Evolutionary conservation across 2,113 vertebrate genomes (phyloP), one percentile per base, ranked within the genome.

Genomic region (mouse (Mus musculus)): DNA sequence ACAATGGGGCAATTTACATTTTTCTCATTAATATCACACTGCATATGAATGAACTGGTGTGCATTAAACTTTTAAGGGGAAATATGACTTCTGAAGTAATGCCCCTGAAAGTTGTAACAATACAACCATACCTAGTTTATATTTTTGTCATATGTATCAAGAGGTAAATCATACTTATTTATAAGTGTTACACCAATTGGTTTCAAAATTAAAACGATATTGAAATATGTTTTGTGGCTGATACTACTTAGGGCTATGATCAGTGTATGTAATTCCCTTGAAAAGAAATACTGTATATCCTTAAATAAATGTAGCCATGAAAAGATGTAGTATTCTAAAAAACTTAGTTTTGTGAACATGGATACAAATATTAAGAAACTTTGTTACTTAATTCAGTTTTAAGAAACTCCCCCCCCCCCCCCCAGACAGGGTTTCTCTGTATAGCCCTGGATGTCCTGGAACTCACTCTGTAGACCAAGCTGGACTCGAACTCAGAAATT

Each of bases 321-420:
- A 93, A 81, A 82, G 42, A 63, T 2, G 52, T 39, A 86, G 65
- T 52, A 42, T 87, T 92, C 33, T 82, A 77, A 94, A 87, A 67
- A 88, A 30, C 52, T 75, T 36, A 42, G 9, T 89, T 92, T 88
- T 82, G 49, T 72, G 49, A 87, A 33, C 67, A 49, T 72, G 46
- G 24, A 93, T 54, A 7, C n/a, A 95, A 92, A 89, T 90, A 89
- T 84, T 93, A 54, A 87, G 67, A 92, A 12, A 65, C 28, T 54
- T 80, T 90, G 49, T n/a, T 22, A 69, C 78, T 88, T 75, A 80
- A 19, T 72, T 93, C 28, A 82, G 63, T 77, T 95, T 91, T 19
- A 67, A 30, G 30, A 92, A 87, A 61, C 28, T 49, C n/a, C n/a
- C n/a, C n/a, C n/a, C n/a, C n/a, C n/a, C 0, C 4, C 4, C 4